Conservation (phyloP, 2,888 invertebrate genomes). For the Sinodicranocentrus sp. region DNA sequence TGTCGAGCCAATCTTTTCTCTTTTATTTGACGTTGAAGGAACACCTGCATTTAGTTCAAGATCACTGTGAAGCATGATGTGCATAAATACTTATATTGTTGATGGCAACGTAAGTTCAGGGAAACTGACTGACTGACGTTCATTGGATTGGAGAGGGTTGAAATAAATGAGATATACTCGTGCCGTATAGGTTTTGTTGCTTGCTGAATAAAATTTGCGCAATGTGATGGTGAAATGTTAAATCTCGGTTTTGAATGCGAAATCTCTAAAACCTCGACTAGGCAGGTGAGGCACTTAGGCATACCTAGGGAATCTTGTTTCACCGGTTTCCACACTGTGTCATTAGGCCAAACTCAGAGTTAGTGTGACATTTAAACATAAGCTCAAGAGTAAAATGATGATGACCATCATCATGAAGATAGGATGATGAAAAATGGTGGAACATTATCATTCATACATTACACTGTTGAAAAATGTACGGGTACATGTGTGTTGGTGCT, state of each 20-base stretch:
- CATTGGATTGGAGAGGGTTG: too few relatives aligned
- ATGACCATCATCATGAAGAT: not conserved
- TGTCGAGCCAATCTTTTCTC: constrained; percentile 44
- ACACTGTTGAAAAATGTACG: not conserved
- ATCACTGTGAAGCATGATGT: not conserved
- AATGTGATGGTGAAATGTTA: constrained; percentile 14
- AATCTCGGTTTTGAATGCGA: constrained; percentile 28
- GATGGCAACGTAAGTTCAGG: too few relatives aligned
- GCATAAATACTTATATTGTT: too few relatives aligned
- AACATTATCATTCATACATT: constrained; percentile 26
- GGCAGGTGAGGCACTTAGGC: constrained; percentile 47
- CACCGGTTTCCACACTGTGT: constrained; percentile 75
- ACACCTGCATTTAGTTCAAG: constrained; percentile 44
- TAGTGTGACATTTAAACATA: constrained; percentile 52
- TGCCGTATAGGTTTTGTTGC: not conserved
- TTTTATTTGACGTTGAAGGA: constrained; percentile 34
- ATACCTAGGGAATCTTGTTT: constrained; percentile 63
- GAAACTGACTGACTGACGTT: too few relatives aligned
- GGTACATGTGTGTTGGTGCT: not conserved
- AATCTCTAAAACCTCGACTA: not conserved
- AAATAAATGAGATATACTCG: not conserved
- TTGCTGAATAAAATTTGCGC: not conserved
- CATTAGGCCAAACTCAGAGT: constrained; percentile 71
- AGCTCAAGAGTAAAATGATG: constrained; percentile 38
- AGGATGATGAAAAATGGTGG: constrained; percentile 37